A percentile compares a stretch with the other conserved stretches of the same genome.
Evolutionary conservation across 2,888 invertebrate species (phyloP).

Genomic region (Drosophila putrida): DNA sequence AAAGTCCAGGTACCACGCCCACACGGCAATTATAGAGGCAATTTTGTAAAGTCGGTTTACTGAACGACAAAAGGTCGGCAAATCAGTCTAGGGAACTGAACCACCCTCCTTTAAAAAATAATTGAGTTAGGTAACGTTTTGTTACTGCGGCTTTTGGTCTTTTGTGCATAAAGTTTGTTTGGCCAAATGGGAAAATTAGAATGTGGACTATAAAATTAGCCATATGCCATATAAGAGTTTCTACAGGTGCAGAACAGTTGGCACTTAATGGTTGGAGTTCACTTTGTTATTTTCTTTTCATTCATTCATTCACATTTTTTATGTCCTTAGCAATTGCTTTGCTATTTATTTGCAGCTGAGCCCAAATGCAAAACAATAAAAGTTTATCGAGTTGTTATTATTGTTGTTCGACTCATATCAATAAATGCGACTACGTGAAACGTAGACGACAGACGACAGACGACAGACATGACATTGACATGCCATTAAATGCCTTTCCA

Average conservation of each 20-base stretch:
- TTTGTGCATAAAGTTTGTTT: constrained; percentile 43
- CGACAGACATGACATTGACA: constrained; percentile 54
- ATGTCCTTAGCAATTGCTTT: constrained; percentile 64
- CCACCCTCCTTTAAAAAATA: constrained; percentile 53
- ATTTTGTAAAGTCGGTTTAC: constrained; percentile 38
- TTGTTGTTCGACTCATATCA: constrained; percentile 60
- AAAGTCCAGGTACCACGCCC: constrained; percentile 51
- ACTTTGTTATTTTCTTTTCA: constrained; percentile 12
- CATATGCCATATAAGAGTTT: constrained; percentile 56
- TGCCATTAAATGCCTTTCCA: constrained; percentile 67
- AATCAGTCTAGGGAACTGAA: constrained; percentile 58
- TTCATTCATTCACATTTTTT: constrained; percentile 27
- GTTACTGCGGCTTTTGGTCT: constrained; percentile 43
- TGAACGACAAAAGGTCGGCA: constrained; percentile 41
- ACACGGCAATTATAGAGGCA: constrained; percentile 54
- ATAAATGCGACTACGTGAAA: constrained; percentile 60
- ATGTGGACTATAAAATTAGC: constrained; percentile 64
- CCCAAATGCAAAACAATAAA: constrained; percentile 69
- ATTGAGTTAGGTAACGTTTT: constrained; percentile 59
- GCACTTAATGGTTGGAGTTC: constrained; percentile 6
- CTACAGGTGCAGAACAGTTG: constrained; percentile 62
- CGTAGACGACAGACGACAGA: constrained; percentile 16
- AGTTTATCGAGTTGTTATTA: constrained; percentile 78
- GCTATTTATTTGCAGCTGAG: constrained; percentile 71
- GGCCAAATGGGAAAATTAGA: constrained; percentile 59